Evolutionary conservation across 2,888 invertebrate species (phyloP).

Genomic region (Schizaphis graminum): DNA sequence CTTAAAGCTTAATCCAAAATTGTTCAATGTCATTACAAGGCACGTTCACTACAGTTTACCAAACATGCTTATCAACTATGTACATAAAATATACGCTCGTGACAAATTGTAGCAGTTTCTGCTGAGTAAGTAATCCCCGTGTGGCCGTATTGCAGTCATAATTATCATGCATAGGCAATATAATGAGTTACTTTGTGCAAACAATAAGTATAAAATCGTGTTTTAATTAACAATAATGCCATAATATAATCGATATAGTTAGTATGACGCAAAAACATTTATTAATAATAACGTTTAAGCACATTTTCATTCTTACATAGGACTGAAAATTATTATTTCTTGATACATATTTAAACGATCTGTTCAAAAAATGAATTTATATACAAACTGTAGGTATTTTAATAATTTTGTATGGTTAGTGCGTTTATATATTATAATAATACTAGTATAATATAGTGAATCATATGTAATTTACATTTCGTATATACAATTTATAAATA

Average conservation of each 20-base stretch:
- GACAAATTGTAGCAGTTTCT: conserved; percentile 20
- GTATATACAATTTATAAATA: background rate
- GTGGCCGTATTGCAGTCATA: conserved; percentile 11
- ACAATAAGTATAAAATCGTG: conserved; percentile 4
- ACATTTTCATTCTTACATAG: background rate
- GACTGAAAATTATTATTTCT: background rate
- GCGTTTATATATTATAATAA: background rate
- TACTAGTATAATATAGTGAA: background rate
- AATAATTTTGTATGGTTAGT: too few species aligned
- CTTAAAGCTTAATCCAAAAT: conserved; percentile 23
- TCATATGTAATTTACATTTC: background rate
- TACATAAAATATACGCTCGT: background rate
- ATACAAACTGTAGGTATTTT: background rate
- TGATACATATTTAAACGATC: background rate
- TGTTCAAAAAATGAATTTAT: background rate
- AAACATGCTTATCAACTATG: conserved; percentile 45
- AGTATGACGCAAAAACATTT: background rate
- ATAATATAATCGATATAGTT: background rate
- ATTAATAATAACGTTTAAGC: background rate
- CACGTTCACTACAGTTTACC: conserved; percentile 26
- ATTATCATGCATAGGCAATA: conserved; percentile 9
- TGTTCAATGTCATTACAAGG: conserved; percentile 10
- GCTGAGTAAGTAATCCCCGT: conserved; percentile 43
- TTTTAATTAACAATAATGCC: background rate
- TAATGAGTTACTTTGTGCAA: background rate